Evolutionary conservation across 1,140 invertebrate species (phyloP).

Genomic region (Rhagoletis zephyria): DNA sequence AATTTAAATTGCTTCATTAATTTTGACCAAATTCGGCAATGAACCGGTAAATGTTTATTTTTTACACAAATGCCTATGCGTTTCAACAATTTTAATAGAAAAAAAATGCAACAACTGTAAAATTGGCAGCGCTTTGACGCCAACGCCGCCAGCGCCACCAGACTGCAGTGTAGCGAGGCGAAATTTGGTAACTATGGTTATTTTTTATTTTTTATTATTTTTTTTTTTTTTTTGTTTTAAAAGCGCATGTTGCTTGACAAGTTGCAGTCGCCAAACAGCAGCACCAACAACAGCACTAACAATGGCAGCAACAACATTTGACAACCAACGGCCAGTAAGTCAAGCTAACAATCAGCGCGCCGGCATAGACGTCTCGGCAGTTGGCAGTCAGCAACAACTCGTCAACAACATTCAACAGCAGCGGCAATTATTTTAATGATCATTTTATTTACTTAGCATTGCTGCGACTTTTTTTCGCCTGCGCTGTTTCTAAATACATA

Average conservation of each 20-base stretch:
- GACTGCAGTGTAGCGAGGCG: not conserved
- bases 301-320: not conserved
- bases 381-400: slow-evolving; percentile 49
- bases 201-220: not conserved
- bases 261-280: slow-evolving; percentile 61
- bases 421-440: slow-evolving; percentile 72
- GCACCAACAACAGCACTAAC: not conserved
- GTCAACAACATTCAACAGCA: slow-evolving; percentile 66
- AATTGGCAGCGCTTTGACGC: not conserved
- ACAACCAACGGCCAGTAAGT: slow-evolving; percentile 4
- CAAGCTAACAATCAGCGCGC: slow-evolving; percentile 62
- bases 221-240: not conserved
- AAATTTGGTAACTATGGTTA: slow-evolving; percentile 2
- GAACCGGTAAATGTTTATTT: slow-evolving; percentile 8
- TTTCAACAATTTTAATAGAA: not conserved
- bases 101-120: slow-evolving; percentile 26
- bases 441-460: slow-evolving; percentile 68
- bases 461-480: not conserved
- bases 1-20: slow-evolving; percentile 72
- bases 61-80: not conserved
- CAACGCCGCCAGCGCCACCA: not conserved
- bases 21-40: slow-evolving; percentile 70
- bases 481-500: not conserved
- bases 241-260: slow-evolving; percentile 65
- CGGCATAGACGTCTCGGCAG: not conserved